These are phyloP conservation scores for Enteromius treurensis DNA, from an alignment of 2,797 vertebrate species.

Conservation along the genomic window DNA sequence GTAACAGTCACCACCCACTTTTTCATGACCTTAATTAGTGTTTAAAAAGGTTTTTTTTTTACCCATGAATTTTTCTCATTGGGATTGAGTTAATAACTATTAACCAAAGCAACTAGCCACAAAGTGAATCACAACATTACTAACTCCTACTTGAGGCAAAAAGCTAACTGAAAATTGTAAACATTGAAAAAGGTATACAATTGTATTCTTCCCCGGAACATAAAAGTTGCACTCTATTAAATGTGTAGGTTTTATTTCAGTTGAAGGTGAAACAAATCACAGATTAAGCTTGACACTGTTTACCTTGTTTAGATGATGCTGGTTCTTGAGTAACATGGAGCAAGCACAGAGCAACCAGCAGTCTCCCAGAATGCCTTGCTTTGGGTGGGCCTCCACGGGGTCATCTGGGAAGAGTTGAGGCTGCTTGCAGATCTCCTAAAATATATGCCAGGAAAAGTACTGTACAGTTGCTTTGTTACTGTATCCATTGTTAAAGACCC, in stretches of 20 bases:
- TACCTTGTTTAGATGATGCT: slow-evolving; percentile 87
- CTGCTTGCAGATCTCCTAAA: slow-evolving; percentile 86
- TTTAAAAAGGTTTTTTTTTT: no score
- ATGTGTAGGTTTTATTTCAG: background rate
- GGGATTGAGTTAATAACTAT: no score
- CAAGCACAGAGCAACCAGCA: slow-evolving; percentile 98
- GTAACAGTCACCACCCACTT: no score
- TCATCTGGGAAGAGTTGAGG: slow-evolving; percentile 84
- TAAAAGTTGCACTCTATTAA: background rate
- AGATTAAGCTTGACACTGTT: slow-evolving; percentile 24
- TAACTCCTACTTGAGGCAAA: no score
- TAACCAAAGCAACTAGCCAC: no score
- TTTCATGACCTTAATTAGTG: no score
- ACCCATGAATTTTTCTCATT: no score
- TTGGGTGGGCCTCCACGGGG: slow-evolving; percentile 81
- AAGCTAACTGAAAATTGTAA: no score
- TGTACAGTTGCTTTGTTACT: background rate
- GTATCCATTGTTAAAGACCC: background rate
- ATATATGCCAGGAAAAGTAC: slow-evolving; percentile 30
- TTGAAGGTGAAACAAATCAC: background rate
- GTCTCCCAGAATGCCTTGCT: slow-evolving; percentile 93
- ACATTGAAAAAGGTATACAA: no score
- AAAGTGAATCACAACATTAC: no score
- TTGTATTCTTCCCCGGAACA: no score
- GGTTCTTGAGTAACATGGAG: slow-evolving; percentile 85